phyloP scores from a whole-genome alignment of 2,797 vertebrate species.

The Molossus alvarezi region DNA sequence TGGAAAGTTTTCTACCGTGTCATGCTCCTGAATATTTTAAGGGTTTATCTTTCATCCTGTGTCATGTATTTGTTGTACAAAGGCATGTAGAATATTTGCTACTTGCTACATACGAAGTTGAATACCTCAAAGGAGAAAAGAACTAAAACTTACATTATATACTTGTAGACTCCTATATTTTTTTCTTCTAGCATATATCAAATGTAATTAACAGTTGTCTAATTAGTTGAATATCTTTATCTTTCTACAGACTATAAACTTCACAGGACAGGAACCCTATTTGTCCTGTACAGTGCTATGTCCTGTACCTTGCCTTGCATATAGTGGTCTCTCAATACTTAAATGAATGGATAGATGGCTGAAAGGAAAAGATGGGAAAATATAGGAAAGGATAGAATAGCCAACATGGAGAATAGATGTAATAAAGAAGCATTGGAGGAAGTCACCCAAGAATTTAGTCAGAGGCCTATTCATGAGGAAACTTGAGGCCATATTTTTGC shows the following conservation, averaged over 20 bases:
- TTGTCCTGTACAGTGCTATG: background rate
- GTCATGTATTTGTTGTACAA: background rate
- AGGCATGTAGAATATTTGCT: background rate
- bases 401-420: background rate
- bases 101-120: background rate
- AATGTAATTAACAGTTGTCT: background rate
- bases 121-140: slow-evolving; percentile 24
- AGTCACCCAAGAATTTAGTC: background rate
- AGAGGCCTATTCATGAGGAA: background rate
- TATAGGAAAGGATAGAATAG: background rate
- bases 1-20: background rate
- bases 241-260: background rate
- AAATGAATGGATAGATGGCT: background rate
- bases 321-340: background rate
- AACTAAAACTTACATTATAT: background rate
- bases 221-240: background rate
- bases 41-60: background rate
- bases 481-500: background rate
- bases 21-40: background rate
- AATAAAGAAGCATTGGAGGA: background rate
- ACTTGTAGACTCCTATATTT: background rate
- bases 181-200: background rate
- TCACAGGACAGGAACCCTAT: background rate
- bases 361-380: background rate
- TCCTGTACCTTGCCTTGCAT: background rate